These are phyloP conservation scores for Drosophila subpulchrella DNA, from an alignment of 1,140 invertebrate genomes.

Conservation along the genomic window DNA sequence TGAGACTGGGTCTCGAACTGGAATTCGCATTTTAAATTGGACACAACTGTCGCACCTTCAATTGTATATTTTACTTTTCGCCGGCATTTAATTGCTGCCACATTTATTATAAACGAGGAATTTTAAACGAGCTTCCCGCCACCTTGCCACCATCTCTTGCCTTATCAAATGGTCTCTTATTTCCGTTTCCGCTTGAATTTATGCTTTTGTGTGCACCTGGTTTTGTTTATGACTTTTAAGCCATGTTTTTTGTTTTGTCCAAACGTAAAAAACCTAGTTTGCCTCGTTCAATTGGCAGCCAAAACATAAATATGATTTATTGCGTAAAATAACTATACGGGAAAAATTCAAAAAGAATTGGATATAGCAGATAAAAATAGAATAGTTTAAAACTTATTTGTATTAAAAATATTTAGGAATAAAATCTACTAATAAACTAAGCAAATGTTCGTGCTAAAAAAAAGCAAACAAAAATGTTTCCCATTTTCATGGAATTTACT, in stretches of 20 bases:
- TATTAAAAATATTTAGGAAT: too few species aligned
- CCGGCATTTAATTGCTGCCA: conserved; percentile 59
- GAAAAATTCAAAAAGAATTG: too few species aligned
- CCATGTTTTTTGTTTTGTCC: conserved; percentile 17
- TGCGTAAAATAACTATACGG: conserved; percentile 42
- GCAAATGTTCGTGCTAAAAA: too few species aligned
- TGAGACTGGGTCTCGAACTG: conserved; percentile 31
- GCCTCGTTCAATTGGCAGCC: conserved; percentile 11
- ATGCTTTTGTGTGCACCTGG: conserved; percentile 3
- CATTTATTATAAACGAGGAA: conserved; percentile 26
- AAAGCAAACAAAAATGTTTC: too few species aligned
- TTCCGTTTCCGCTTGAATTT: conserved; percentile 64
- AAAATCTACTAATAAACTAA: too few species aligned
- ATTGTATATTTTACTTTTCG: conserved; percentile 9
- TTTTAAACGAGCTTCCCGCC: neutral
- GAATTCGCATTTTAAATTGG: conserved; percentile 31
- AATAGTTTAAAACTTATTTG: too few species aligned
- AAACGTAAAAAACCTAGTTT: conserved; percentile 27
- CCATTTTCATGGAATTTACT: too few species aligned
- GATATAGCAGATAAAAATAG: too few species aligned
- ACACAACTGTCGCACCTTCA: conserved; percentile 41
- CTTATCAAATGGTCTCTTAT: conserved; percentile 51
- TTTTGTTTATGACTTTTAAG: conserved; percentile 12
- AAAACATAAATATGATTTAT: conserved; percentile 66
- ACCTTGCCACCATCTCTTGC: conserved; percentile 17